These are phyloP conservation scores for Allophyes oxyacanthae DNA, from an alignment of 2,888 invertebrate genomes.

Conservation along the genomic window DNA sequence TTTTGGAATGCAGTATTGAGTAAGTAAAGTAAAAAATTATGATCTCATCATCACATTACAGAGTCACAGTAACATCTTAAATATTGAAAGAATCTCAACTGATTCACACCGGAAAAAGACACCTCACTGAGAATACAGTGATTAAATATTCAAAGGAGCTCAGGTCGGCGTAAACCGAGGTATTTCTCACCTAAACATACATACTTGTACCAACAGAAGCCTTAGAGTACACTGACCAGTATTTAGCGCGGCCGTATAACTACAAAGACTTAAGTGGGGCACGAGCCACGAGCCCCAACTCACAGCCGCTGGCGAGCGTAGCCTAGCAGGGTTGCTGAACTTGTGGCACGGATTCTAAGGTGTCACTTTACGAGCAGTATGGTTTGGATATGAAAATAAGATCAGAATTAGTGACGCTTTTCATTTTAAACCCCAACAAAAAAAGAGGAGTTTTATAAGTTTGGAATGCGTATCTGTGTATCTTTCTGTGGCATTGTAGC, in stretches of 20 bases:
- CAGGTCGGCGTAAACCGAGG: slow-evolving; percentile 7
- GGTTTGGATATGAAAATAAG: too few relatives aligned
- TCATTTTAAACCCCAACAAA: too few relatives aligned
- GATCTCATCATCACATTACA: too few relatives aligned
- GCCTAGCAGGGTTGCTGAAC: background rate
- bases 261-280: slow-evolving; percentile 50
- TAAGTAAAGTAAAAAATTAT: too few relatives aligned
- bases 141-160: slow-evolving; percentile 6
- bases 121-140: background rate
- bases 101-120: background rate
- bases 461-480: too few relatives aligned
- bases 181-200: slow-evolving; percentile 31
- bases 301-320: background rate
- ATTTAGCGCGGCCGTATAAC: slow-evolving; percentile 29
- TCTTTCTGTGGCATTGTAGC: too few relatives aligned
- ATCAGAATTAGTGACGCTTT: too few relatives aligned
- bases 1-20: too few relatives aligned
- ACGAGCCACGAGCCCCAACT: slow-evolving; percentile 33
- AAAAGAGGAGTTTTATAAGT: too few relatives aligned
- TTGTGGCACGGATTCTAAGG: slow-evolving; percentile 1
- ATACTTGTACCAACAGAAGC: slow-evolving; percentile 48
- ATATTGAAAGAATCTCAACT: background rate
- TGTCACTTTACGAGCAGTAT: too few relatives aligned
- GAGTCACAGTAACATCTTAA: too few relatives aligned
- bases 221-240: slow-evolving; percentile 48